Percentiles rank a stretch among this genome's conserved stretches.
These are phyloP conservation scores for Anadara kagoshimensis DNA, from an alignment of 1,140 invertebrate genomes.

Conservation along the genomic window DNA sequence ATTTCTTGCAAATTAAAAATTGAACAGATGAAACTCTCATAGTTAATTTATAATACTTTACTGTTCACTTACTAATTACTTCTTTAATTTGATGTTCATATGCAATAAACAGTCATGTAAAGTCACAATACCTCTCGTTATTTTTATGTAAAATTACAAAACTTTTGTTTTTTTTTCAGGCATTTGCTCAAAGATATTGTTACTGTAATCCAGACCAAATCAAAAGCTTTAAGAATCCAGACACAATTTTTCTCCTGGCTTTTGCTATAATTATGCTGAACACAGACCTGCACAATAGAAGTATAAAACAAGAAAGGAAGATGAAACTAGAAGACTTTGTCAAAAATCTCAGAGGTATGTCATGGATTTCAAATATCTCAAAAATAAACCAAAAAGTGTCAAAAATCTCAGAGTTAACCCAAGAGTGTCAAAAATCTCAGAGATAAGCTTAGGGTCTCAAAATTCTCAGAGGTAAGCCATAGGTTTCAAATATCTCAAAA, in stretches of 20 bases:
- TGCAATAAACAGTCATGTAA: too few species aligned
- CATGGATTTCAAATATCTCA: not conserved
- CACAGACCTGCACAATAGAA: constrained; percentile 97
- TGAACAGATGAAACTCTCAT: too few species aligned
- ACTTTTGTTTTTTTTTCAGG: constrained; percentile 59
- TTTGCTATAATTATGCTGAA: constrained; percentile 99
- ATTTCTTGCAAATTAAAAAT: too few species aligned
- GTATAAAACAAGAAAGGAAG: constrained; percentile 92
- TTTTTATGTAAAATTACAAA: constrained; percentile 27
- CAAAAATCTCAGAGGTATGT: constrained; percentile 89
- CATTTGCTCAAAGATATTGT: constrained; percentile 95
- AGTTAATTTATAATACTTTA: too few species aligned
- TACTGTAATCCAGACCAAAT: constrained; percentile 92
- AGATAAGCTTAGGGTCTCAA: too few species aligned
- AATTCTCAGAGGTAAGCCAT: too few species aligned
- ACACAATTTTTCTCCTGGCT: constrained; percentile 95
- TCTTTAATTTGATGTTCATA: too few species aligned
- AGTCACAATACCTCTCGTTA: constrained; percentile 9
- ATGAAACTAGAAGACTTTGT: constrained; percentile 99
- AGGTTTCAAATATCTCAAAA: too few species aligned
- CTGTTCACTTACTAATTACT: too few species aligned
- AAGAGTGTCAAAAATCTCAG: constrained; percentile 76
- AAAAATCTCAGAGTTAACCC: too few species aligned
- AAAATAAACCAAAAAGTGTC: not conserved
- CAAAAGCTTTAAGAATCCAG: constrained; percentile 69